These are phyloP conservation scores for Rapana venosa DNA, from an alignment of 2,888 invertebrate genomes.

Conservation along the genomic window DNA sequence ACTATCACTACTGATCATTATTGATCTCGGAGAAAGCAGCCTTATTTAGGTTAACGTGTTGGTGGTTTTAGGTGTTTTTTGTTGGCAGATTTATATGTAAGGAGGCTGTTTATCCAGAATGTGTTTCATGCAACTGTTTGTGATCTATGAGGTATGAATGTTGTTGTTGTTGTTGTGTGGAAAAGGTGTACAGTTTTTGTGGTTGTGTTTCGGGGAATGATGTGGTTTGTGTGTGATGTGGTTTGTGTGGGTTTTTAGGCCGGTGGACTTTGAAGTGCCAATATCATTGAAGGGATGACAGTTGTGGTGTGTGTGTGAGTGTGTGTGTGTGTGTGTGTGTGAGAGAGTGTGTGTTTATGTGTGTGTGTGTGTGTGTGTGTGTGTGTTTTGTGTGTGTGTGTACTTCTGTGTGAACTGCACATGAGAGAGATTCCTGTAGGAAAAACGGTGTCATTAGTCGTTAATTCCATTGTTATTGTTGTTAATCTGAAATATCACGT, in stretches of 20 bases:
- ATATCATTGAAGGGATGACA: neutral
- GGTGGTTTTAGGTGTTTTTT: no score
- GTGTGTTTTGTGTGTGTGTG: neutral
- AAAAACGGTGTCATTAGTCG: no score
- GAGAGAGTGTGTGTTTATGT: neutral
- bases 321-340: constrained; percentile 18
- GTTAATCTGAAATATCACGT: no score
- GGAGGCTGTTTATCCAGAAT: no score
- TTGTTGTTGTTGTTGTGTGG: neutral
- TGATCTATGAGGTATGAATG: neutral
- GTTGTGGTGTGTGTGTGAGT: neutral
- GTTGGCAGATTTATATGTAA: no score
- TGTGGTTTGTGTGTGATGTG: neutral
- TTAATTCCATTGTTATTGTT: no score
- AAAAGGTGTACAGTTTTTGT: neutral
- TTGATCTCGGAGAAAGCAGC: no score
- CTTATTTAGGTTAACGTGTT: no score
- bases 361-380: neutral
- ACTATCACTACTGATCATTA: no score
- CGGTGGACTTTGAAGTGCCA: neutral
- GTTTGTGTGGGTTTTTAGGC: neutral
- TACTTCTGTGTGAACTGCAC: neutral
- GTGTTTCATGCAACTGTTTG: neutral
- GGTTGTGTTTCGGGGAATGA: neutral
- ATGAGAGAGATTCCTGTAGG: no score